These are phyloP conservation scores for Spodoptera picta DNA, from an alignment of 2,888 invertebrate genomes.

Conservation along the genomic window DNA sequence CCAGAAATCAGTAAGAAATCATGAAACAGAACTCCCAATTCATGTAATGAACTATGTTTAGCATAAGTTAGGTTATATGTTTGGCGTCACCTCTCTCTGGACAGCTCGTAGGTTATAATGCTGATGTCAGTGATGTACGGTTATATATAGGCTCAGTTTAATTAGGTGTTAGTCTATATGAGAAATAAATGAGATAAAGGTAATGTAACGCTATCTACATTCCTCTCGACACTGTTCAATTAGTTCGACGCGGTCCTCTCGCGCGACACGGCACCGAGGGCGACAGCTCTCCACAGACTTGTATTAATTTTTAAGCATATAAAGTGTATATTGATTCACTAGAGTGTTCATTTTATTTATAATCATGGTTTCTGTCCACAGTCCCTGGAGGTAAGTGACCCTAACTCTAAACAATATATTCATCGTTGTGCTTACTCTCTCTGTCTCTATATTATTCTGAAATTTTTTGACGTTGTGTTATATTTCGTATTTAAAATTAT, in stretches of 20 bases:
- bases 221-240: constrained; percentile 79
- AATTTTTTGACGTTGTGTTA: constrained; percentile 21
- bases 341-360: constrained; percentile 88
- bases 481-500: constrained; percentile 28
- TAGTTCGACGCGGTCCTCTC: constrained; percentile 59
- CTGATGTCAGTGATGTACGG: constrained; percentile 54
- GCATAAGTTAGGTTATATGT: constrained; percentile 53
- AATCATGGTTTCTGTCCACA: constrained; percentile 84
- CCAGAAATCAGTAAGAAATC: constrained; percentile 44
- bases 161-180: constrained; percentile 73
- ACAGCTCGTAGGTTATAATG: constrained; percentile 69
- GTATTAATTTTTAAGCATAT: constrained; percentile 87
- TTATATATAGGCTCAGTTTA: constrained; percentile 71
- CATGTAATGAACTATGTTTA: constrained; percentile 54
- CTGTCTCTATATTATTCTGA: constrained; percentile 29
- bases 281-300: constrained; percentile 68
- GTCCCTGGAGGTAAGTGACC: constrained; percentile 84
- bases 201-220: constrained; percentile 80
- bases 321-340: constrained; percentile 88
- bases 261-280: constrained; percentile 70
- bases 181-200: constrained; percentile 69
- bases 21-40: constrained; percentile 52
- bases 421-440: constrained; percentile 40
- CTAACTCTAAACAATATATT: constrained; percentile 58
- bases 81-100: constrained; percentile 62